A percentile compares a stretch with the other conserved stretches of the same genome.
These are phyloP conservation scores for Drosophila fulvimacula DNA, from an alignment of 2,888 invertebrate genomes.

Conservation along the genomic window DNA sequence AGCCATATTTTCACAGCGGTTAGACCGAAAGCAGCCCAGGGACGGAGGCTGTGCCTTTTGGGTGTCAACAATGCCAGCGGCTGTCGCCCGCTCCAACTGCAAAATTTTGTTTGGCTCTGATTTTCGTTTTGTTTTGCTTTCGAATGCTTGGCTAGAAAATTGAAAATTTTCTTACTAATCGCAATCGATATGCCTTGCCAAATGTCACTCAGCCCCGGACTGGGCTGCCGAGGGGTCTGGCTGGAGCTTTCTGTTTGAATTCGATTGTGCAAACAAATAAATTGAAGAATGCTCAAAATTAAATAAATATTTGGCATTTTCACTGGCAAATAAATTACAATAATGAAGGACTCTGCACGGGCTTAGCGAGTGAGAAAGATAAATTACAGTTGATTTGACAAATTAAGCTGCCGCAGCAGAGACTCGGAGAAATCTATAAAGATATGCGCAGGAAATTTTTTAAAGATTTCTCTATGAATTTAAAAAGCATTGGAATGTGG, in stretches of 20 bases:
- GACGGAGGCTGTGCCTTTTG: slow-evolving; percentile 38
- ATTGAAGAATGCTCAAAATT: slow-evolving; percentile 78
- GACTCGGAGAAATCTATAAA: neutral
- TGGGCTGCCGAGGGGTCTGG: neutral
- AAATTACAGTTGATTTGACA: slow-evolving; percentile 77
- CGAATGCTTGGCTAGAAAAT: slow-evolving; percentile 65
- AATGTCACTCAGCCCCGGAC: slow-evolving; percentile 65
- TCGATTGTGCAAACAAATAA: slow-evolving; percentile 78
- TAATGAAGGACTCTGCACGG: slow-evolving; percentile 69
- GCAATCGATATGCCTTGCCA: slow-evolving; percentile 79
- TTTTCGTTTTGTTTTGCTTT: slow-evolving; percentile 44
- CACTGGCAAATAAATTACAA: slow-evolving; percentile 79
- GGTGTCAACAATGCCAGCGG: slow-evolving; percentile 73
- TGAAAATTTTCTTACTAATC: slow-evolving; percentile 77
- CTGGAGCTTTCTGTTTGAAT: slow-evolving; percentile 51
- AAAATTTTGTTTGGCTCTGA: slow-evolving; percentile 64
- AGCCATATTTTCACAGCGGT: slow-evolving; percentile 72
- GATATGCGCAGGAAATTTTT: neutral
- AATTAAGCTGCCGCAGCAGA: slow-evolving; percentile 65
- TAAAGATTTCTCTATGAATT: neutral
- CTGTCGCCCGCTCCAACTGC: slow-evolving; percentile 29
- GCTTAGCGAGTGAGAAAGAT: slow-evolving; percentile 59
- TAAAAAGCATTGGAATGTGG: neutral
- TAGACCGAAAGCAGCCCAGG: slow-evolving; percentile 45
- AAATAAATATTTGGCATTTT: slow-evolving; percentile 80